Conservation (phyloP, 2,888 invertebrate species). For the Caradrina kadenii region DNA sequence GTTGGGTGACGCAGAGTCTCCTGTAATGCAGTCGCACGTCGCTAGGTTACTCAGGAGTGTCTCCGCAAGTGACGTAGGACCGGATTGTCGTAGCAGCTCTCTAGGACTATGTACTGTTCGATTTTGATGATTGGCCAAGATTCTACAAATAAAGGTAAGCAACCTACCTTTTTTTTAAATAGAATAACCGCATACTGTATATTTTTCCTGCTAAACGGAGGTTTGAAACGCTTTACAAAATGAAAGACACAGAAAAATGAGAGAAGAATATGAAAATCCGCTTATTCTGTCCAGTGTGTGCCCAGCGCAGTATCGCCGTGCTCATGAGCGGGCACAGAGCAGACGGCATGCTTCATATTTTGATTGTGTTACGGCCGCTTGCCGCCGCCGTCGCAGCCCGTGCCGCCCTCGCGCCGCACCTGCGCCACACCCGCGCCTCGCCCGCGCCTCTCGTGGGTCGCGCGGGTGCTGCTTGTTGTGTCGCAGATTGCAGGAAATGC, state of each 20-base stretch:
- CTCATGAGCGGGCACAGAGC: not conserved
- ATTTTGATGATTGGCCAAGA: no score
- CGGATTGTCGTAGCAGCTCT: no score
- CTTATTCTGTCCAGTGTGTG: no score
- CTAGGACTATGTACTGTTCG: no score
- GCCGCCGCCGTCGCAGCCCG: no score
- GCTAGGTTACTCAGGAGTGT: not conserved
- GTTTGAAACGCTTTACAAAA: not conserved
- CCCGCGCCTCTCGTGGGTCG: not conserved
- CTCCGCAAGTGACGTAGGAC: not conserved
- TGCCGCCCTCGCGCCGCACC: not conserved
- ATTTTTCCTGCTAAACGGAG: not conserved
- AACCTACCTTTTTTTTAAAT: no score
- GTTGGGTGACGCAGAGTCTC: no score
- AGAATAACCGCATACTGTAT: not conserved
- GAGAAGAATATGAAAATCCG: no score
- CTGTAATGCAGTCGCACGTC: no score
- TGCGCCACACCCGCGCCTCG: not conserved
- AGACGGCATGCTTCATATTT: constrained; percentile 29
- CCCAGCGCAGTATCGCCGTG: no score
- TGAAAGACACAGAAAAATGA: not conserved
- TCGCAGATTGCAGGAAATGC: constrained; percentile 6
- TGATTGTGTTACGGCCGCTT: constrained; percentile 26
- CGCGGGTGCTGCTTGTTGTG: constrained; percentile 3
- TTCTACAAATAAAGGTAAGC: no score